These are phyloP conservation scores for Nomada ruficornis DNA, from an alignment of 2,888 invertebrate species.

Conservation along the genomic window DNA sequence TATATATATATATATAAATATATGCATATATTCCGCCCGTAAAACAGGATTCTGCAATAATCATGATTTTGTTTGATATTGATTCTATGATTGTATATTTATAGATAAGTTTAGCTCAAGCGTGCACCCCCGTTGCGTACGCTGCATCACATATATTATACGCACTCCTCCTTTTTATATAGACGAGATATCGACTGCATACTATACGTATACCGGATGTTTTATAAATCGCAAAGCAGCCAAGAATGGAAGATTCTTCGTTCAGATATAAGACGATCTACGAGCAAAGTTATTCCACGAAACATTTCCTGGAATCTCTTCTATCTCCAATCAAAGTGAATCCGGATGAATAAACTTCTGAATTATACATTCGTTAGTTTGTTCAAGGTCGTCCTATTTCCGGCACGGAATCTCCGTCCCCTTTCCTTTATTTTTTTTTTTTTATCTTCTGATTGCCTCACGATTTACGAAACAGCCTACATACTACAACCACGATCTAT, in stretches of 20 bases:
- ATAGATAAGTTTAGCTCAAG: constrained; percentile 74
- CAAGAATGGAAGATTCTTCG: constrained; percentile 10
- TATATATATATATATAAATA: constrained; percentile 35
- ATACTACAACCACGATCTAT: constrained; percentile 38
- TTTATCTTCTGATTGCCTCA: constrained; percentile 40
- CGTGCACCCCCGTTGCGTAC: constrained; percentile 62
- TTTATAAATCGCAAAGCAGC: constrained; percentile 45
- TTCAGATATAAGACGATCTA: constrained; percentile 2
- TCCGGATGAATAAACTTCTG: neutral
- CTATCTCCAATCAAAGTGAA: neutral
- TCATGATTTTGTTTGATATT: constrained; percentile 76
- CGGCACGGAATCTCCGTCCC: constrained; percentile 1
- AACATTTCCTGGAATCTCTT: neutral
- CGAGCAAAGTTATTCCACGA: constrained; percentile 19
- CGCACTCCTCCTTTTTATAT: constrained; percentile 62
- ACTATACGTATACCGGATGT: constrained; percentile 57
- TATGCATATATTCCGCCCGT: constrained; percentile 64
- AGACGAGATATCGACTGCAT: constrained; percentile 66
- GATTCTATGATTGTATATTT: constrained; percentile 75
- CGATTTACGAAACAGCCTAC: constrained; percentile 48
- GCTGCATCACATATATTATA: constrained; percentile 66
- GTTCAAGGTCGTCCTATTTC: neutral
- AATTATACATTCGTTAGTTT: neutral
- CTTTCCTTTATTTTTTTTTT: neutral
- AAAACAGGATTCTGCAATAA: constrained; percentile 60